These are phyloP conservation scores for Petromus typicus DNA, from an alignment of 2,113 vertebrate species.

Conservation along the genomic window DNA sequence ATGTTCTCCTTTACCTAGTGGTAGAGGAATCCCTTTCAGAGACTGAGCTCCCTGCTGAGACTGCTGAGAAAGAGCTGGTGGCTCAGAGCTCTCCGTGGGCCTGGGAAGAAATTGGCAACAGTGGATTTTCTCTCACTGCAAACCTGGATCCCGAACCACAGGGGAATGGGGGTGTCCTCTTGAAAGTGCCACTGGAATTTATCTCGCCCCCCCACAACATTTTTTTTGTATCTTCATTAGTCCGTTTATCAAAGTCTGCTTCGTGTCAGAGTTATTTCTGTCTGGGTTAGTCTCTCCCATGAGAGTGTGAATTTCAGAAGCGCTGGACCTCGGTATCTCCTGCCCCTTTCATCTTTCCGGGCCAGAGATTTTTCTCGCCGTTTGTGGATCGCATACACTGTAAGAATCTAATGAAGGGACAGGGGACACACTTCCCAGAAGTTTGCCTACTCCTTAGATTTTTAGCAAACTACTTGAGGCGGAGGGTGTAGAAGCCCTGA, in stretches of 20 bases:
- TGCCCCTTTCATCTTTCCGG: not conserved
- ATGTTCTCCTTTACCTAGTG: not conserved
- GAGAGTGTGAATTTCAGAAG: constrained; percentile 50
- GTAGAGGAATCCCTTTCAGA: not conserved
- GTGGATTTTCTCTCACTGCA: not conserved
- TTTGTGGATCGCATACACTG: not conserved
- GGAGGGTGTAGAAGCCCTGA: not conserved
- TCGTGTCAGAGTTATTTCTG: constrained; percentile 68
- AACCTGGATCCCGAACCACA: not conserved
- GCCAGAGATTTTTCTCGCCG: constrained; percentile 25
- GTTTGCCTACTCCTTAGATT: not conserved
- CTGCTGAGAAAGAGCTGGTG: not conserved
- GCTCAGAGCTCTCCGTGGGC: not conserved
- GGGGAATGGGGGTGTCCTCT: too few species aligned
- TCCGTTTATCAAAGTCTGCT: constrained; percentile 61
- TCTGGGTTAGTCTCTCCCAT: not conserved
- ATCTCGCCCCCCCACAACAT: not conserved
- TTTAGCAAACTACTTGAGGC: not conserved
- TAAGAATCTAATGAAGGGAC: constrained; percentile 21
- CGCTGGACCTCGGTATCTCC: not conserved
- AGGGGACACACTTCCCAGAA: not conserved
- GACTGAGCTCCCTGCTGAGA: not conserved
- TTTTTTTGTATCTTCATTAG: not conserved
- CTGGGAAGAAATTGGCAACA: not conserved
- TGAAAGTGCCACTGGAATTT: not conserved